Conservation (phyloP, 2,113 vertebrate genomes). For the Opisthocomus hoazin region DNA sequence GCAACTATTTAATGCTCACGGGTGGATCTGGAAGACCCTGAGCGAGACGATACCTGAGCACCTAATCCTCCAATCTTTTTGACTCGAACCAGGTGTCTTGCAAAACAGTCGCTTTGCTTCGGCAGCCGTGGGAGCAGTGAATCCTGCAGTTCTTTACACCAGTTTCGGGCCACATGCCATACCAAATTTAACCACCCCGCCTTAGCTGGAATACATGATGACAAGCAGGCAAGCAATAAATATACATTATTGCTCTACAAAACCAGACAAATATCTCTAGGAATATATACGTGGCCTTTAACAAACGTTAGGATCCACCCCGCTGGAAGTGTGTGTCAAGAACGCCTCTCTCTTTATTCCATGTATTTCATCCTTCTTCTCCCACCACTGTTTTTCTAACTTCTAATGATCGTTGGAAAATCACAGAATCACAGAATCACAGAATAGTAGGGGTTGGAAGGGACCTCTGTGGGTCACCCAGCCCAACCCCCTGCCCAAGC, state of each 20-base stretch:
- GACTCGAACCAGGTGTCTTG: fast-evolving
- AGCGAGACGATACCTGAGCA: fast-evolving
- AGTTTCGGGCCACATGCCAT: fast-evolving
- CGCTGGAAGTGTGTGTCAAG: fast-evolving
- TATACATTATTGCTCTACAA: neutral
- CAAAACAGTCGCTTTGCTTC: neutral
- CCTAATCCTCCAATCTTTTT: fast-evolving
- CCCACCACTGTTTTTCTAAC: neutral
- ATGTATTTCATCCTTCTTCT: neutral
- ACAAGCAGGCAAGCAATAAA: neutral
- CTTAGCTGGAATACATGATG: neutral
- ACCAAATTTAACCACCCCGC: fast-evolving
- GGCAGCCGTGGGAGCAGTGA: fast-evolving
- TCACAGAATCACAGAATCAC: too few species aligned
- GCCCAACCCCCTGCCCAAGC: too few species aligned
- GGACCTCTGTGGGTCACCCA: too few species aligned
- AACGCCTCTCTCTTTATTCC: neutral
- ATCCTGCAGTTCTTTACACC: neutral
- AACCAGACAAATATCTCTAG: neutral
- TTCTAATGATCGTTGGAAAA: neutral
- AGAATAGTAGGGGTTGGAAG: too few species aligned
- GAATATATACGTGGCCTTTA: fast-evolving
- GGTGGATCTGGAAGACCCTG: fast-evolving
- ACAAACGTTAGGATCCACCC: neutral
- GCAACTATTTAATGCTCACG: neutral